Evolutionary conservation across 2,888 invertebrate genomes (phyloP).

Genomic region (Erebia aethiops): DNA sequence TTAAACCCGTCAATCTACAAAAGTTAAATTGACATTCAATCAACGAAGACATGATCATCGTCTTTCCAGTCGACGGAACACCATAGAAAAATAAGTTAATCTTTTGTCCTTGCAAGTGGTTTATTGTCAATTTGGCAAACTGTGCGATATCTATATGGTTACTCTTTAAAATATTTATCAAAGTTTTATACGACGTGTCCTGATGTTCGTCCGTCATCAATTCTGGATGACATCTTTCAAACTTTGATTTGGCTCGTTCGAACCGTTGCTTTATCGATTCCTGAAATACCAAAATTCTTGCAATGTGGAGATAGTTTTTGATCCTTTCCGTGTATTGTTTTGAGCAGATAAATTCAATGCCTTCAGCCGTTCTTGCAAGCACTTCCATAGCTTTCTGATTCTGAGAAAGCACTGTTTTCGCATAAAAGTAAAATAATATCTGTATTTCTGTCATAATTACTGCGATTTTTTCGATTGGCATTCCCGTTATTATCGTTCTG

Average conservation of each 20-base stretch:
- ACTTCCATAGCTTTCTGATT: conserved; percentile 36
- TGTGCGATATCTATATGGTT: no score
- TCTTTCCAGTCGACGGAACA: no score
- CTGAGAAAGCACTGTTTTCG: conserved; percentile 28
- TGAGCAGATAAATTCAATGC: conserved; percentile 42
- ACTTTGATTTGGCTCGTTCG: conserved; percentile 20
- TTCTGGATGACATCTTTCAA: background rate
- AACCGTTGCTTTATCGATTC: conserved; percentile 23
- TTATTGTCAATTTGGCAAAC: no score
- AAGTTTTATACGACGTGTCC: no score
- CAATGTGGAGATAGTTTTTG: conserved; percentile 46
- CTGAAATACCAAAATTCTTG: conserved; percentile 32
- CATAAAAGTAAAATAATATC: conserved; percentile 24
- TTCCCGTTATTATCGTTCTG: background rate
- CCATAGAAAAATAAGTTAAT: no score
- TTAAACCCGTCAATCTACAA: no score
- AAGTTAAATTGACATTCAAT: no score
- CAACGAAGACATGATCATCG: no score
- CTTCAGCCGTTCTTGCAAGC: conserved; percentile 55
- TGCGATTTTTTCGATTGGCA: background rate
- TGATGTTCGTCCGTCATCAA: no score
- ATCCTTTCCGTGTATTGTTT: background rate
- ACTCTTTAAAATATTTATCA: no score
- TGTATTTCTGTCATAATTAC: conserved; percentile 2
- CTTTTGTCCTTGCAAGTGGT: no score